A percentile compares a stretch with the other conserved stretches of the same genome.
Evolutionary conservation across 2,797 vertebrate species (phyloP).

Genomic region (Carduelis carduelis): DNA sequence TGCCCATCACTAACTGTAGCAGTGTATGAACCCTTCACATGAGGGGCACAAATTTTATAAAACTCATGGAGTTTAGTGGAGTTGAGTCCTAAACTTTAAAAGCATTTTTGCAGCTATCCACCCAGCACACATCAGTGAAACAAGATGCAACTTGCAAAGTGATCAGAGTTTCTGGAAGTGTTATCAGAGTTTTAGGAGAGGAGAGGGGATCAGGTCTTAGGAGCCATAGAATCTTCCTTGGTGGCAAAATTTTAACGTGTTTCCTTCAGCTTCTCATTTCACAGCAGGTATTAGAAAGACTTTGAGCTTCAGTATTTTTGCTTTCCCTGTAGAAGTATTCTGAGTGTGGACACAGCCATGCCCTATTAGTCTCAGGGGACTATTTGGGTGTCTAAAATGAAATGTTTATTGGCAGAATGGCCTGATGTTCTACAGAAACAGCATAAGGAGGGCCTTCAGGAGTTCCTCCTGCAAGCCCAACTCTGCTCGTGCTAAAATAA

Average conservation of each 20-base stretch:
- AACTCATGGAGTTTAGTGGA: background rate
- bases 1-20: background rate
- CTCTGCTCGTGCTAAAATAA: background rate
- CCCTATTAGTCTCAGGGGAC: fast-evolving
- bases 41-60: background rate
- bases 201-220: background rate
- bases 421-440: background rate
- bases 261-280: background rate
- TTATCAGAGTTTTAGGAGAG: background rate
- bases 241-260: background rate
- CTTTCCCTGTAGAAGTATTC: background rate
- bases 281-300: background rate
- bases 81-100: background rate
- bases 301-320: background rate
- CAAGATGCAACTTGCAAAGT: background rate
- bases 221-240: background rate
- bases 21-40: background rate
- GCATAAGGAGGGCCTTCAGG: background rate
- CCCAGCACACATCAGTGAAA: background rate
- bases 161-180: background rate
- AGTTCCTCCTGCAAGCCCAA: background rate
- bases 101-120: background rate
- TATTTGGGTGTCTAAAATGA: background rate
- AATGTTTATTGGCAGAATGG: background rate
- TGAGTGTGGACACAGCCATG: background rate